A percentile compares a stretch with the other conserved stretches of the same genome.
These are phyloP conservation scores for Cervus canadensis DNA, from an alignment of 2,113 vertebrate species.

Conservation along the genomic window DNA sequence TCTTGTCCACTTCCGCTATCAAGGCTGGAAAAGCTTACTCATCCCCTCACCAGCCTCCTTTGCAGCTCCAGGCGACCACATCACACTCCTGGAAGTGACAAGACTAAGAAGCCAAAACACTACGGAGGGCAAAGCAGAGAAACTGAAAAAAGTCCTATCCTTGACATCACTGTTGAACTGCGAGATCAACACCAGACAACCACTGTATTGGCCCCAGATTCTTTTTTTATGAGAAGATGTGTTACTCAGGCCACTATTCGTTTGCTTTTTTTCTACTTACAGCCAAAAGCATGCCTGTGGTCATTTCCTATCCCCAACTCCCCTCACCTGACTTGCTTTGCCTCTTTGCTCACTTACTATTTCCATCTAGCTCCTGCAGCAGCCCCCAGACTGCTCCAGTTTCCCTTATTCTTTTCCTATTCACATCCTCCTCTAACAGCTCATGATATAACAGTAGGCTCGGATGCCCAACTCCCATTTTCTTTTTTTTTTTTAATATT, in stretches of 20 bases:
- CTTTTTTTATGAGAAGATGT: neutral
- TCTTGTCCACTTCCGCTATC: neutral
- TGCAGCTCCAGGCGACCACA: neutral
- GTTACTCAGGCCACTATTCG: neutral
- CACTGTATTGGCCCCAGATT: neutral
- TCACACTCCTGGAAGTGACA: accelerated
- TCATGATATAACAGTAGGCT: neutral
- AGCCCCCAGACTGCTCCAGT: neutral
- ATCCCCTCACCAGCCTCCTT: neutral
- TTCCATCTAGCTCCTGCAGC: neutral
- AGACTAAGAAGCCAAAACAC: neutral
- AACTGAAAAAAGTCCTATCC: neutral
- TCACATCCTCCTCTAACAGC: neutral
- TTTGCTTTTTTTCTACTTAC: neutral
- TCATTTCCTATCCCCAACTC: neutral
- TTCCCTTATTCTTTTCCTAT: neutral
- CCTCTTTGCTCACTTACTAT: neutral
- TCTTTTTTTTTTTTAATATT: neutral
- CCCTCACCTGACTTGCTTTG: neutral
- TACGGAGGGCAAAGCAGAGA: neutral
- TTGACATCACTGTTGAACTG: neutral
- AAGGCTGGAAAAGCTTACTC: neutral
- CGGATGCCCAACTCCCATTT: neutral
- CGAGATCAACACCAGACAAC: neutral
- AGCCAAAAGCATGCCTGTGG: neutral